Evolutionary conservation across 1,140 invertebrate species (phyloP).

Genomic region (Pararge aegeria): DNA sequence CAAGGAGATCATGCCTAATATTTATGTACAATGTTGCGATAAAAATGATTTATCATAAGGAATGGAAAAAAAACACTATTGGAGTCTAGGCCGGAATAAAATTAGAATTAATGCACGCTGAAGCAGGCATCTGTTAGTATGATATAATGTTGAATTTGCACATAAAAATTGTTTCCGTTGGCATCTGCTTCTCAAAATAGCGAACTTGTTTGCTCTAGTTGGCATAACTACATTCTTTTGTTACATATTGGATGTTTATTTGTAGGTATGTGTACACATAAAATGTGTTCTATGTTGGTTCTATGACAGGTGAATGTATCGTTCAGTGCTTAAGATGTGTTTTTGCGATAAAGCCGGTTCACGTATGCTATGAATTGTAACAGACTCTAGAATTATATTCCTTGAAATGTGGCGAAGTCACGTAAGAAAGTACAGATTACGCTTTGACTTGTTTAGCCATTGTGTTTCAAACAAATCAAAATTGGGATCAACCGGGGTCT

Average conservation of each 20-base stretch:
- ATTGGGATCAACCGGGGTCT: neutral
- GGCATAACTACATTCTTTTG: constrained; percentile 1
- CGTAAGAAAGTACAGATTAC: constrained; percentile 4
- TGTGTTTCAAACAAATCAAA: neutral
- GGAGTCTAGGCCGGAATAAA: neutral
- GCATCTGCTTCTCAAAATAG: constrained; percentile 4
- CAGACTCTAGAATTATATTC: constrained; percentile 2
- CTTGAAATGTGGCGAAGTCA: constrained; percentile 10
- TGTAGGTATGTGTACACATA: constrained; percentile 11
- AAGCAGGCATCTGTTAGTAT: neutral
- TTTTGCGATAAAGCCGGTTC: constrained; percentile 21
- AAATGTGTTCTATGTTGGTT: constrained; percentile 14
- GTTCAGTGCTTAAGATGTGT: constrained; percentile 8
- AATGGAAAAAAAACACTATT: neutral
- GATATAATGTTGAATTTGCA: neutral
- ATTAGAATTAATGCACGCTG: neutral
- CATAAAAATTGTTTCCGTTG: constrained; percentile 1
- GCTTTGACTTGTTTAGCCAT: constrained; percentile 1
- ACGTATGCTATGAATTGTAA: constrained; percentile 9
- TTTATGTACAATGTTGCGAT: no score
- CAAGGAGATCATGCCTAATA: no score
- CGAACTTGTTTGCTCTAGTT: neutral
- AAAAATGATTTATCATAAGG: no score
- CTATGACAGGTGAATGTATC: constrained; percentile 16
- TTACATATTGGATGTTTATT: neutral